phyloP scores from a whole-genome alignment of 1,140 invertebrate genomes.

The Leptestheria dahalacensis region DNA sequence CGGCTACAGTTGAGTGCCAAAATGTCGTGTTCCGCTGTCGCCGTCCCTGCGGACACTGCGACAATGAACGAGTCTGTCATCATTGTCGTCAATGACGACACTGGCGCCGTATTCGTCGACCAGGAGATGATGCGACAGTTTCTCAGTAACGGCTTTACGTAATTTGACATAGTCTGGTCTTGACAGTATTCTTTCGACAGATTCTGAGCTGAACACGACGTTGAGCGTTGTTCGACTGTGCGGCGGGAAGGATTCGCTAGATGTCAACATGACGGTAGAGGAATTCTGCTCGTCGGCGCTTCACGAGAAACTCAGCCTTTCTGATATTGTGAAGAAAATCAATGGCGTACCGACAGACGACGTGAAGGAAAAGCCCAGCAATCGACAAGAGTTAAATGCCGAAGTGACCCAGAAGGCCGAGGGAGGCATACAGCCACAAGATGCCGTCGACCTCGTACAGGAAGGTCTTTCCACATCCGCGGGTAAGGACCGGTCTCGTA shows the following conservation, averaged over 20 bases:
- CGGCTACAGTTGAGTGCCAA: too few relatives aligned
- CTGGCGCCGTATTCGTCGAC: slow-evolving; percentile 48
- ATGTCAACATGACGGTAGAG: not conserved
- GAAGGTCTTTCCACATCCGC: too few relatives aligned
- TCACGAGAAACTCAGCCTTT: not conserved
- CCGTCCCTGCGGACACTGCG: not conserved
- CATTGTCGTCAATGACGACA: slow-evolving; percentile 52
- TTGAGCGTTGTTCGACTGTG: not conserved
- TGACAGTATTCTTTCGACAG: not conserved
- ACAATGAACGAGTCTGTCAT: slow-evolving; percentile 38
- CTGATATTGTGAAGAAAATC: slow-evolving; percentile 6
- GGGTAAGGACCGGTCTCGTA: too few relatives aligned
- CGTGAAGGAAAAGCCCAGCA: not conserved
- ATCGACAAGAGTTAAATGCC: not conserved
- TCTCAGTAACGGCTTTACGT: slow-evolving; percentile 36
- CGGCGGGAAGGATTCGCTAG: not conserved
- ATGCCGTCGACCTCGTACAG: too few relatives aligned
- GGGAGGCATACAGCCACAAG: too few relatives aligned
- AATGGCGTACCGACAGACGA: slow-evolving; percentile 15
- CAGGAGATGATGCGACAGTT: slow-evolving; percentile 49
- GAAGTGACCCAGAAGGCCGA: too few relatives aligned
- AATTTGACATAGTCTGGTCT: not conserved
- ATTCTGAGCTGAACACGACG: not conserved
- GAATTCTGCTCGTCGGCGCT: slow-evolving; percentile 21
- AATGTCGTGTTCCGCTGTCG: slow-evolving; percentile 1